Conservation (phyloP, 2,113 vertebrate species). For the Potamarius usumacintae region DNA sequence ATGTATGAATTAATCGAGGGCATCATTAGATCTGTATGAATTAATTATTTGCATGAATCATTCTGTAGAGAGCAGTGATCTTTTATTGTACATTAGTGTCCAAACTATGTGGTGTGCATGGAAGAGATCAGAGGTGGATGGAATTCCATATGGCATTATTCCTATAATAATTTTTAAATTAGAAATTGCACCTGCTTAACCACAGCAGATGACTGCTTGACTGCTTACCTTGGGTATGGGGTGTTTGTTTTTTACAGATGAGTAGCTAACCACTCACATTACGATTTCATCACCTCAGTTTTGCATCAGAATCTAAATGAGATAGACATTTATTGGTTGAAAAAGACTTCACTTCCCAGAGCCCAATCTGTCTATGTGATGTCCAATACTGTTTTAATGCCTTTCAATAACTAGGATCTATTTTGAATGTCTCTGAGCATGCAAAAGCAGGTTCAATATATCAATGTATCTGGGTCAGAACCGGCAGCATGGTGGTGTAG, state of each 20-base stretch:
- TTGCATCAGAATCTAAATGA: not conserved
- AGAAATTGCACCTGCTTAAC: not conserved
- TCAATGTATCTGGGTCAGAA: not conserved
- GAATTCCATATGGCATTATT: not conserved
- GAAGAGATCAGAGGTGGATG: not conserved
- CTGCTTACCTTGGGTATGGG: not conserved
- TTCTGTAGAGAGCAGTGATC: not conserved
- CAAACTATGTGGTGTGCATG: not conserved
- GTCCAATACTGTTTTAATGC: not conserved
- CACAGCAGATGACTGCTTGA: not conserved
- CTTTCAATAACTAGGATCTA: not conserved
- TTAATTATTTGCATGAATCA: not conserved
- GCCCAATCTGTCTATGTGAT: not conserved
- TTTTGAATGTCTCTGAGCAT: not conserved
- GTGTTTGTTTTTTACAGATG: not conserved
- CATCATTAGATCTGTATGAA: not conserved
- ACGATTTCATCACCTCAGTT: not conserved
- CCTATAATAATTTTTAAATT: not conserved
- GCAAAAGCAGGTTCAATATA: not conserved
- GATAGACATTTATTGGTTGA: not conserved
- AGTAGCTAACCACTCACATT: not conserved
- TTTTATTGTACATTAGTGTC: not conserved
- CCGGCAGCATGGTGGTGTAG: no score
- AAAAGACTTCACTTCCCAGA: not conserved
- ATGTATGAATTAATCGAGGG: not conserved